Base-by-base conservation (phyloP, 2,888 invertebrate species). In the Xestia c-nigrum region DNA sequence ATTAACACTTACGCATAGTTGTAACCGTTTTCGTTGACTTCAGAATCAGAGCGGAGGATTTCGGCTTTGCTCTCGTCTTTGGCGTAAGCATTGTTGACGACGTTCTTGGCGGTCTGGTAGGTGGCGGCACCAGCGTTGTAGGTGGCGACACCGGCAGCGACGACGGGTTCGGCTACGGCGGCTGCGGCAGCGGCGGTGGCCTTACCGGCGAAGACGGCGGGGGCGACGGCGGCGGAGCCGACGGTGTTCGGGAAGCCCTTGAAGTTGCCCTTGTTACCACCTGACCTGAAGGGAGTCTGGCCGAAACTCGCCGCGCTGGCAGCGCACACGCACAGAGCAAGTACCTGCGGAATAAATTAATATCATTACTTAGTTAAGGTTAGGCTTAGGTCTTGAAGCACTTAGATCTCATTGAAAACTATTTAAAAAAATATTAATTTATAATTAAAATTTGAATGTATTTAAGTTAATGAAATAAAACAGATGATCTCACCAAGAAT, bases 291-390 rank as follows among this genome's bases (percentile, higher is more conserved):
- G n/a, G 74, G 21, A 43, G n/a, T 10, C 2, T 73, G n/a, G 81
- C 83, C 73, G 74, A 12, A 88, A 76, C 75, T 69, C 2, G 92
- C 92, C 5, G 91, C 92, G 83, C 87, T 91, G 19, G 89, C 91
- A 69, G 91, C 91, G 85, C 89, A 90, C 79, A 93, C 91, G 87
- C 90, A 93, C 61, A 92, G 75, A 50, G 91, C 90, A 80, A 93
- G 85, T 31, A 92, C 88, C 92, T 93, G 76, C 2, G 38, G 19
- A 72, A 63, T 43, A 6, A 46, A 70, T 64, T 38, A 61, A 24
- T 47, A 74, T 16, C 1, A 57, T 72, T 21, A 64, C 12, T 46
- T 7, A 47, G 50, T 80, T 0, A 5, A 78, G 6, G 5, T 31
- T 31, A 31, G 31, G 31, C 31, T 7, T 9, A 19, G 7, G 38